Base-by-base conservation (phyloP, 2,797 vertebrate genomes). In the Lagocephalus sceleratus region DNA sequence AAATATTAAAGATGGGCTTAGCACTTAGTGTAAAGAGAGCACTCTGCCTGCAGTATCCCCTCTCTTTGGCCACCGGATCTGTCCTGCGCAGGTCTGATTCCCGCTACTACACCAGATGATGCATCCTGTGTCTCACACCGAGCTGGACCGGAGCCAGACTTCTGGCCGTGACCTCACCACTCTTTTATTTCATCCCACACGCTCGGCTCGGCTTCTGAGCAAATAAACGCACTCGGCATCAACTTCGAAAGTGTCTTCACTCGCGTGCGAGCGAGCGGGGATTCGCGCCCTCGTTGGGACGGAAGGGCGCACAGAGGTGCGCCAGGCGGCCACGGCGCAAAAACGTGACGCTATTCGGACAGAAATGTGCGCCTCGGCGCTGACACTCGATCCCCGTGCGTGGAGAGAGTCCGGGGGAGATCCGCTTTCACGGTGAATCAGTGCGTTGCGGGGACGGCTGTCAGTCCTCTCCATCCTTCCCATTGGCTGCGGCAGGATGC, bases 401-500 rank as follows among this genome's bases (percentile, higher is more conserved):
- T 59, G 50, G 57, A 62, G 63, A 46, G 19, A 51, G 60, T 70
- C 57, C 35, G 60, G 20, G 16, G 54, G 57, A 25, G 63, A 62
- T 55, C 59, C 84, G 61, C 74, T 71, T 66, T 46, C 55, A 48
- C 49, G 2, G 68, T 76, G 72, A 65, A 79, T 77, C 66, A 60
- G 73, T 74, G 71, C 54, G 67, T 55, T 63, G 56, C 60, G 3
- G 51, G 72, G 66, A 49, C 78, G 68, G 61, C 75, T 64, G 75
- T 75, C 79, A 43, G 79, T 63, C 57, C 73, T 60, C 75, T 3
- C 50, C 62, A 42, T 60, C 46, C 57, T 73, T 88, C 83, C 61
- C 64, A 89, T 88, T 90, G 91, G 89, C 83, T 86, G 78, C 71
- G 50, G 68, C 56, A 63, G 54, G 78, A 78, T 73, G 72, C 77